Percentiles rank a stretch among this genome's conserved stretches.
phyloP scores from a whole-genome alignment of 1,140 invertebrate genomes.

The Matsumurasca onukii region DNA sequence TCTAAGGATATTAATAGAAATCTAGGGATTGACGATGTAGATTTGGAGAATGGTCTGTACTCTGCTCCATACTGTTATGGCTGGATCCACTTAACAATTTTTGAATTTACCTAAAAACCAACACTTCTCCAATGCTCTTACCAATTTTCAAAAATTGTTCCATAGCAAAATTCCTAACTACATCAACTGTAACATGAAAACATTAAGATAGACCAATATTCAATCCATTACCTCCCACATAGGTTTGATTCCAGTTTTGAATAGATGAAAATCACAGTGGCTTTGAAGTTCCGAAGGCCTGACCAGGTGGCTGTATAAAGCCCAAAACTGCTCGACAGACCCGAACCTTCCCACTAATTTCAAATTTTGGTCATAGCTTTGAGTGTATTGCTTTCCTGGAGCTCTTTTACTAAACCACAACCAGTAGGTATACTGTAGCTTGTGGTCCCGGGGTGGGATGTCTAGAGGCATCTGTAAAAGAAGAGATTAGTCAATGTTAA shows the following conservation, averaged over 20 bases:
- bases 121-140: no score
- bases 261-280: constrained; percentile 94
- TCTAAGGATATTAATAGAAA: no score
- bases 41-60: no score
- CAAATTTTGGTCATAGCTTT: constrained; percentile 70
- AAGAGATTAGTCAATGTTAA: no score
- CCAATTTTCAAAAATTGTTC: no score
- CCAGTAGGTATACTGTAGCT: constrained; percentile 85
- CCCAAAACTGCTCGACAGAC: constrained; percentile 97
- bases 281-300: constrained; percentile 85
- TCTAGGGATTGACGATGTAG: no score
- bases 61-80: no score
- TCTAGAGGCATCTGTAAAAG: constrained; percentile 58
- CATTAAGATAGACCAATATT: no score
- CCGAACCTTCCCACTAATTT: constrained; percentile 81
- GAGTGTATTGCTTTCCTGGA: constrained; percentile 63
- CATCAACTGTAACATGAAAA: no score
- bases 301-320: constrained; percentile 87
- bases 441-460: constrained; percentile 76
- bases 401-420: constrained; percentile 84
- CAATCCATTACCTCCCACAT: constrained; percentile 98
- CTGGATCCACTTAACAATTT: no score
- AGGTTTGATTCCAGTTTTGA: constrained; percentile 97
- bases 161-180: no score
- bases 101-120: no score